These are phyloP conservation scores for Micropoecilia bifurca DNA, from an alignment of 2,797 vertebrate genomes.

Conservation along the genomic window DNA sequence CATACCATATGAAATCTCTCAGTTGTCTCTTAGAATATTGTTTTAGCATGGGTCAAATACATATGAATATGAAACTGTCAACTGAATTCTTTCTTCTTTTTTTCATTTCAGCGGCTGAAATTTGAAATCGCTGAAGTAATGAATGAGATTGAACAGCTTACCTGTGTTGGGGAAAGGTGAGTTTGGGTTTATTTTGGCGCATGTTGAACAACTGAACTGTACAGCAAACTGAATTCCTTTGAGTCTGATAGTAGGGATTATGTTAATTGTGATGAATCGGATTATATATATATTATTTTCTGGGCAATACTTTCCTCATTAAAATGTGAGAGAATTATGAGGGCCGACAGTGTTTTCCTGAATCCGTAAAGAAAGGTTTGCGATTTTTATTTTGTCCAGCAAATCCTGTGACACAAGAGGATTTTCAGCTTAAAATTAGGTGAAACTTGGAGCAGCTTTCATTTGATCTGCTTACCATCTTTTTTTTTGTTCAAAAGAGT, in stretches of 20 bases:
- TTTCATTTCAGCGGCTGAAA: slow-evolving; percentile 89
- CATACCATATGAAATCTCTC: neutral
- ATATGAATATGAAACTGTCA: neutral
- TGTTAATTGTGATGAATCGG: neutral
- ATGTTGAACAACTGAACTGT: neutral
- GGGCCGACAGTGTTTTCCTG: neutral
- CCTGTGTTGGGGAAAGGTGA: slow-evolving; percentile 95
- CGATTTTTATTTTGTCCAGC: neutral
- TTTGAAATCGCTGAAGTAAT: slow-evolving; percentile 98
- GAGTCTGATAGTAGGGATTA: neutral
- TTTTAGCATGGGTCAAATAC: slow-evolving; percentile 8
- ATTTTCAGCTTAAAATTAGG: neutral
- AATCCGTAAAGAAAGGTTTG: neutral
- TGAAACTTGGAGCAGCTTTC: neutral
- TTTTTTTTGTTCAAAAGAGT: neutral
- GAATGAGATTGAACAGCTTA: slow-evolving; percentile 97
- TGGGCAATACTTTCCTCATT: neutral
- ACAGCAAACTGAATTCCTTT: neutral
- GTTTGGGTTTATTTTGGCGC: slow-evolving; percentile 12
- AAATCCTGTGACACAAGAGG: slow-evolving; percentile 2
- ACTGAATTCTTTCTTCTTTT: neutral
- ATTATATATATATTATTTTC: neutral
- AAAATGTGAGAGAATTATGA: neutral
- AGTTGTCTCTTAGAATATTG: neutral
- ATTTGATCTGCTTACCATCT: neutral